phyloP scores from a whole-genome alignment of 2,113 vertebrate species.

The Cariama cristata region DNA sequence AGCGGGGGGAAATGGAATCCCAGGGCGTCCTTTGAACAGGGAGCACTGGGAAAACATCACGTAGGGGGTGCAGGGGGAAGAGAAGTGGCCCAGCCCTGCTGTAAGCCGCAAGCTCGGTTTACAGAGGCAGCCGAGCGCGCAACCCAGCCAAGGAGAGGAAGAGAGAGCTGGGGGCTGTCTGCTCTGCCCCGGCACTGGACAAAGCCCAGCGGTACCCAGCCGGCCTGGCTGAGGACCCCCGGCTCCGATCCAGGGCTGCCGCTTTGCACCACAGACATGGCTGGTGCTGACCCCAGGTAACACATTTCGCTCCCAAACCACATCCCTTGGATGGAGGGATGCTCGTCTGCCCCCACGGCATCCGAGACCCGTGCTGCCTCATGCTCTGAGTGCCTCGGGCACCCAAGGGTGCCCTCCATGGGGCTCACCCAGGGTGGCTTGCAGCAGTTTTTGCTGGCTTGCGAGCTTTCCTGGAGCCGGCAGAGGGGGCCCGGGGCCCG shows the following conservation, averaged over 20 bases:
- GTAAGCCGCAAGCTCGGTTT: background rate
- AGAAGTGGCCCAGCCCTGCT: background rate
- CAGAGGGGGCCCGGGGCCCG: conserved; percentile 56
- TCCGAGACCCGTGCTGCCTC: fast-evolving
- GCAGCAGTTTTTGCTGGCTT: background rate
- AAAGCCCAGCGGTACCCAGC: background rate
- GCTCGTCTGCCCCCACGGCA: background rate
- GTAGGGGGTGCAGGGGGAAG: fast-evolving
- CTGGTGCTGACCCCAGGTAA: background rate
- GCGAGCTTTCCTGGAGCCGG: background rate
- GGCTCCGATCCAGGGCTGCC: fast-evolving
- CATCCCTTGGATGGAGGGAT: fast-evolving
- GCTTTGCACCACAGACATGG: fast-evolving
- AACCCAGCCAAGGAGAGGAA: background rate
- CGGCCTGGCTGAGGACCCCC: background rate
- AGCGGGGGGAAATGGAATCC: background rate
- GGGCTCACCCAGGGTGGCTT: background rate
- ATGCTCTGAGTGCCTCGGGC: background rate
- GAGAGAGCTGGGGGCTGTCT: background rate
- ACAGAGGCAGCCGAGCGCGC: background rate
- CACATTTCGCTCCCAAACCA: background rate
- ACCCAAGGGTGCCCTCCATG: background rate
- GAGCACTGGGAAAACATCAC: background rate
- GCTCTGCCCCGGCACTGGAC: fast-evolving
- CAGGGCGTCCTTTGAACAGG: background rate